phyloP scores from a whole-genome alignment of 2,888 invertebrate genomes.

The Dryococelus australis region DNA sequence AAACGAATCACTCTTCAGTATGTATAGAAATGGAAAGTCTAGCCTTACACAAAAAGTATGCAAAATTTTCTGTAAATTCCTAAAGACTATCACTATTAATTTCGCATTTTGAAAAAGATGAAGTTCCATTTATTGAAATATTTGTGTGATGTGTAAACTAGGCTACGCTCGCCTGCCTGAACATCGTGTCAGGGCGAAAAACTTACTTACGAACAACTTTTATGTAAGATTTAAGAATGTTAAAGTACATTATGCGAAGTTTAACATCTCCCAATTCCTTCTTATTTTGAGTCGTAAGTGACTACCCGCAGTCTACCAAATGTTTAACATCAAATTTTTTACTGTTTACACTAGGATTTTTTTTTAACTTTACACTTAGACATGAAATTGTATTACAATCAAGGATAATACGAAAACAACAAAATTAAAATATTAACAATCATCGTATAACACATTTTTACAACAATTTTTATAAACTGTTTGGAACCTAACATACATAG shows the following conservation, averaged over 20 bases:
- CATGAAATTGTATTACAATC: neutral
- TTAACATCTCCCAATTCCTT: neutral
- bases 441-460: neutral
- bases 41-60: too few species aligned
- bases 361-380: neutral
- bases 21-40: too few species aligned
- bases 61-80: neutral
- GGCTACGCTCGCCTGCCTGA: neutral
- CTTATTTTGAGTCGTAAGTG: neutral
- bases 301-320: neutral
- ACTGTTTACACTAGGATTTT: neutral
- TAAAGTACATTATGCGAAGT: neutral
- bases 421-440: neutral
- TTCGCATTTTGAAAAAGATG: neutral
- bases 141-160: neutral
- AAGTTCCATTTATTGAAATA: neutral
- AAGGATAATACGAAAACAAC: neutral
- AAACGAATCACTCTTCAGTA: too few species aligned
- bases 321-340: neutral
- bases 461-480: neutral
- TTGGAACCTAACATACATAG: neutral
- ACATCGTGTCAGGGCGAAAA: neutral
- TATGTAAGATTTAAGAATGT: neutral
- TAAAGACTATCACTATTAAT: neutral
- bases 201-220: neutral